These are phyloP conservation scores for Aphaenogaster ashmeadi DNA, from an alignment of 1,140 invertebrate species.

Conservation along the genomic window DNA sequence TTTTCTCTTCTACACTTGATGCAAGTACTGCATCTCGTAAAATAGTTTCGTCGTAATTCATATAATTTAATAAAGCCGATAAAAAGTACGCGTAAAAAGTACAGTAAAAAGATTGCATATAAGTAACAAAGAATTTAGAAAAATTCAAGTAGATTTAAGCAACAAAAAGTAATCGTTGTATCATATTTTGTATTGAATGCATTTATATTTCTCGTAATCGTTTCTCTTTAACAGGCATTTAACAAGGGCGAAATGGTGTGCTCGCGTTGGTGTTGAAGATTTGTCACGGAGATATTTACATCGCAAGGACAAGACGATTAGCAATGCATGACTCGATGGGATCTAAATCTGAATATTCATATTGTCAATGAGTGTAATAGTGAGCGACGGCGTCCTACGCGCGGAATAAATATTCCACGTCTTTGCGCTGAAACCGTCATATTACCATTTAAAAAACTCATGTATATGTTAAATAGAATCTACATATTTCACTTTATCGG, in stretches of 20 bases:
- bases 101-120: not conserved
- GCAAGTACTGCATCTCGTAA: not conserved
- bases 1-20: not conserved
- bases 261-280: slow-evolving; percentile 63
- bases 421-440: not conserved
- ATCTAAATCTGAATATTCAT: slow-evolving; percentile 77
- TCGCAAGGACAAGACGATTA: slow-evolving; percentile 75
- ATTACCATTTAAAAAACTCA: slow-evolving; percentile 56
- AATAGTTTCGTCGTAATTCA: not conserved
- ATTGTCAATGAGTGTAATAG: slow-evolving; percentile 59
- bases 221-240: no score
- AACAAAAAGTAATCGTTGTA: not conserved
- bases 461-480: slow-evolving; percentile 47
- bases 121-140: not conserved
- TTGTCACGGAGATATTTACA: slow-evolving; percentile 69
- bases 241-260: not conserved
- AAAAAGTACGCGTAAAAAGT: not conserved
- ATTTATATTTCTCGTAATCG: not conserved
- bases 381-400: not conserved
- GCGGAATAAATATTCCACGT: slow-evolving; percentile 39
- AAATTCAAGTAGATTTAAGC: not conserved
- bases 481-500: slow-evolving; percentile 16
- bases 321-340: slow-evolving; percentile 74
- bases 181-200: not conserved
- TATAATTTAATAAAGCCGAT: not conserved